Evolutionary conservation across 2,113 vertebrate genomes (phyloP).

Genomic region (Herpetotheres cachinnans): DNA sequence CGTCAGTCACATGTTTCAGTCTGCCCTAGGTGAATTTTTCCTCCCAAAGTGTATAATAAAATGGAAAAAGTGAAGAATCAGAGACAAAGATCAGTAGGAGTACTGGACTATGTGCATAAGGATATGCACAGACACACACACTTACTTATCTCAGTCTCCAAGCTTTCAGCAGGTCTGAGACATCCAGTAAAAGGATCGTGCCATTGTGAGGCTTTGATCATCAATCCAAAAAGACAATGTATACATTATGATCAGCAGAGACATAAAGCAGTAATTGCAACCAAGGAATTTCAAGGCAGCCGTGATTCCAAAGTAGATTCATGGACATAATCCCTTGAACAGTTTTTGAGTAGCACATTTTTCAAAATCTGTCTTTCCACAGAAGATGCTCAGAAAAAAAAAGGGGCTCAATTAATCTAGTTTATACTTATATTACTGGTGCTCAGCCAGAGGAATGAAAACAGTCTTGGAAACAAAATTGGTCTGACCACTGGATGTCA

Average conservation of each 20-base stretch:
- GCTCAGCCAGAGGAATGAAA: not conserved
- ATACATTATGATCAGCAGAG: not conserved
- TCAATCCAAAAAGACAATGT: not conserved
- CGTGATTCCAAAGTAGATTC: not conserved
- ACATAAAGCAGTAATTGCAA: not conserved
- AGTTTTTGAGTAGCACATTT: not conserved
- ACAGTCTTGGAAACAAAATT: not conserved
- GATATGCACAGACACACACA: not conserved
- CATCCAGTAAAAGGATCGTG: not conserved
- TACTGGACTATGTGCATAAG: not conserved
- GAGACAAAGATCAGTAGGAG: not conserved
- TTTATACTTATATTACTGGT: not conserved
- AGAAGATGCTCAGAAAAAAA: not conserved
- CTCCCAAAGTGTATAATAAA: not conserved
- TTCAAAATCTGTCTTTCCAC: not conserved
- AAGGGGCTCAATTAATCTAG: not conserved
- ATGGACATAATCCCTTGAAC: not conserved
- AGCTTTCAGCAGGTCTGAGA: not conserved
- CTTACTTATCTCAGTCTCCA: not conserved
- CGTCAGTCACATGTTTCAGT: not conserved
- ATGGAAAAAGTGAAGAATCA: not conserved
- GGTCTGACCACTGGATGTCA: constrained; percentile 35
- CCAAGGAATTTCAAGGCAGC: not conserved
- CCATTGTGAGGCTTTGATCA: not conserved
- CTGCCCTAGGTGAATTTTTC: not conserved